Evolutionary conservation across 2,888 invertebrate species (phyloP), one percentile per base, ranked within the genome.

Genomic region (Dasypolia templi): DNA sequence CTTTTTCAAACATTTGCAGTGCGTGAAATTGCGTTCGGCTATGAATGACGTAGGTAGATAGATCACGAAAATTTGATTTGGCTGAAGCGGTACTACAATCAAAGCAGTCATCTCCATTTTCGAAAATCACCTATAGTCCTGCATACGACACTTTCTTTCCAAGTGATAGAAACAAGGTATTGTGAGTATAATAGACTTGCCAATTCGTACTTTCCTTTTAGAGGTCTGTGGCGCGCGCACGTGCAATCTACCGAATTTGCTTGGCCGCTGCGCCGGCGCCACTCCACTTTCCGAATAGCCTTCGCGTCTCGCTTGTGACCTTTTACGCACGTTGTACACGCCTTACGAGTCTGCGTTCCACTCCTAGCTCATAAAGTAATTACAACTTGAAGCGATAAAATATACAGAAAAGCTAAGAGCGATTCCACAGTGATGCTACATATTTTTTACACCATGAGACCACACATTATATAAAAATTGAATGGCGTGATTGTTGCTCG

Each of bases 271-370:
- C 87, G 96, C 86, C 86, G 96, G 96, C 96, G 96, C 96, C 96
- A 94, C 88, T 92, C 95, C 89, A 95, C 96, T 95, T 95, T 95
- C 94, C 94, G 94, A 94, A 94, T 94, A 95, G 94, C 95, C 95
- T 95, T 95, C 93, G 89, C 86, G 96, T 95, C 96, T 95, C 93
- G 95, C 92, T 94, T 93, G 93, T 94, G 95, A 96, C 96, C 96
- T 96, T 95, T 95, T 95, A 94, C 92, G 94, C 92, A 89, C 89
- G 91, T 89, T 90, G 86, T 92, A 91, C 91, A 91, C 89, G 92
- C 90, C 91, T 91, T 92, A 92, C 89, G 89, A 88, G 90, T 88
- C 88, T 87, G 88, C 82, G 87, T 85, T 90, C 91, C 91, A 90
- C 92, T 92, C 91, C 91, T 93, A 92, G 90, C 88, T 90, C 87